Conservation (phyloP, 37 sponge, comb jelly and placozoan genomes). For the Aphrocallistes beatrix region DNA sequence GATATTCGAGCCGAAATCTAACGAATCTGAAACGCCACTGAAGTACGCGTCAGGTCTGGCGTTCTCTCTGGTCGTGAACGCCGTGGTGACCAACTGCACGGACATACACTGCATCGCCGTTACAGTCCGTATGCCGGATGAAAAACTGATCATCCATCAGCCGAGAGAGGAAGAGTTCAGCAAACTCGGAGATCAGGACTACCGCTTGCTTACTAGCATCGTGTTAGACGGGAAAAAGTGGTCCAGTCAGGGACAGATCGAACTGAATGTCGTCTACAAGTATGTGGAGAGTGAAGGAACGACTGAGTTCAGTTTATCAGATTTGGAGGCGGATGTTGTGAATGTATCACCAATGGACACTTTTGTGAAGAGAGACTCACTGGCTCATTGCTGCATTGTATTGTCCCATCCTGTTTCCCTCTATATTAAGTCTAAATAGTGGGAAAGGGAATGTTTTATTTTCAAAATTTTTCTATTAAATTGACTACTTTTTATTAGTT, state of each 20-base stretch:
- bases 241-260: slow-evolving; percentile 17
- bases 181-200: background rate
- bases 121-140: background rate
- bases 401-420: background rate
- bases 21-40: background rate
- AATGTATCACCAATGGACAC: slow-evolving; percentile 5
- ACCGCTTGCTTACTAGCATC: background rate
- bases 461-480: background rate
- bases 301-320: slow-evolving; percentile 39
- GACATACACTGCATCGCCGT: background rate
- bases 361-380: background rate
- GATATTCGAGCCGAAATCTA: background rate
- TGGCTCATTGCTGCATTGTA: background rate
- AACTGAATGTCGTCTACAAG: background rate
- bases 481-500: background rate
- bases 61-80: background rate
- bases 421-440: background rate
- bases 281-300: slow-evolving; percentile 34
- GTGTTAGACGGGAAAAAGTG: slow-evolving; percentile 15
- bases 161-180: background rate
- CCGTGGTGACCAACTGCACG: slow-evolving; percentile 8
- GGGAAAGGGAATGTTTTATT: background rate
- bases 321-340: slow-evolving; percentile 34
- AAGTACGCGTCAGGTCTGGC: background rate
- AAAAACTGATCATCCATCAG: background rate